Evolutionary conservation across 2,888 invertebrate species (phyloP), one percentile per base, ranked within the genome.

Genomic region (Lasioglossum marginatum): DNA sequence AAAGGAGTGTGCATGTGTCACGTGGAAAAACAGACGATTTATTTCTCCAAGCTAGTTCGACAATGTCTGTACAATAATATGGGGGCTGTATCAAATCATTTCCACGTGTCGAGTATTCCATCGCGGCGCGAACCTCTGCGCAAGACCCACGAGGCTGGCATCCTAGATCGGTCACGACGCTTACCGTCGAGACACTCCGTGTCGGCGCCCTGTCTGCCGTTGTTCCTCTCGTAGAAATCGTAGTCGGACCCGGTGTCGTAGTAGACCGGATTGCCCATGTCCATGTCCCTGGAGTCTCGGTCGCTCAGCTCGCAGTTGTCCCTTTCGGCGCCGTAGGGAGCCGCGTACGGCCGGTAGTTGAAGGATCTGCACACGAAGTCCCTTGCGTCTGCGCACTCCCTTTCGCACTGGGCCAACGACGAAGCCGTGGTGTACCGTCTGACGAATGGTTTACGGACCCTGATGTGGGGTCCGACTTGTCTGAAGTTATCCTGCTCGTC

Each of bases 271-370:
- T 98, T 98, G 78, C 97, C 97, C 83, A 98, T 96, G 93, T 98
- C 98, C 93, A 98, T 95, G 92, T 98, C 98, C 79, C 98, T 96
- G 0, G 98, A 97, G 94, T 98, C 98, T 74, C 98, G 96, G 94
- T 98, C 98, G 93, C 98, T 98, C 12, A 99, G 96, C 94, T 99
- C 98, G 93, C 98, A 99, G 94, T 99, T 99, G 91, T 98, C 98
- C 57, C 97, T 95, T 88, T 97, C 97, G 3, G 96, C 96, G 10
- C 96, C 96, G 89, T 96, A 97, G 19, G 97, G 96, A 60, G 96
- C 96, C 45, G 96, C 95, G 78, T 96, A 95, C 0, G 95, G 97
- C 97, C 97, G 97, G 95, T 97, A 98, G 95, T 98, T 98, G 95
- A 98, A 98, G 57, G 98, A 97, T 94, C 98, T 96, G 93, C 98